Percentiles rank a stretch among this genome's conserved stretches.
Conservation (phyloP, 2,797 vertebrate species). For the Tamandua tetradactyla region DNA sequence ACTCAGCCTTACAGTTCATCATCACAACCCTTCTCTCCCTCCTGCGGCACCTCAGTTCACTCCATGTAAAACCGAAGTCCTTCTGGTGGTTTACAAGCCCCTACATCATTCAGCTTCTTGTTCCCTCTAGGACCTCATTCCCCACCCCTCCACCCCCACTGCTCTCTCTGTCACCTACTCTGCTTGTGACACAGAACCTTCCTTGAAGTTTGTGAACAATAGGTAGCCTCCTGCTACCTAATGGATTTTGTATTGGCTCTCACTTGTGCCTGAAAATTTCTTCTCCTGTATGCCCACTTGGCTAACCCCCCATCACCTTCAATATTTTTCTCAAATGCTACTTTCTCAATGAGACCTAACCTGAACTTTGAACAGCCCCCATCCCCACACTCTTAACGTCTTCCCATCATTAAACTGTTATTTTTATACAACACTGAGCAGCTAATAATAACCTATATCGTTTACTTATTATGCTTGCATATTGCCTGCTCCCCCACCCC, state of each 20-base stretch:
- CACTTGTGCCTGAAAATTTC: neutral
- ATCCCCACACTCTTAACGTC: neutral
- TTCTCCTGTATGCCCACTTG: too few relatives aligned
- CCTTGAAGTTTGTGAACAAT: neutral
- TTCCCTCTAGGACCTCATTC: neutral
- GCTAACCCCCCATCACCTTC: neutral
- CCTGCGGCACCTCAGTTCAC: neutral
- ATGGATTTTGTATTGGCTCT: neutral
- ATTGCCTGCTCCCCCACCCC: neutral
- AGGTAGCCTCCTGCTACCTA: neutral
- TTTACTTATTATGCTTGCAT: neutral
- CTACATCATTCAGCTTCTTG: too few relatives aligned
- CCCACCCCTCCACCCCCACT: too few relatives aligned
- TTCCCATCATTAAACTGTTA: neutral
- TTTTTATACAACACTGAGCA: neutral
- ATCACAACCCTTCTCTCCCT: neutral
- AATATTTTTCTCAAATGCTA: neutral
- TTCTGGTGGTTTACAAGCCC: neutral
- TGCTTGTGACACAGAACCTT: neutral
- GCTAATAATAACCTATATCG: neutral
- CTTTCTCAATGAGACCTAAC: neutral
- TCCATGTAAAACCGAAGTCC: neutral
- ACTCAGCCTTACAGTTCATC: too few relatives aligned
- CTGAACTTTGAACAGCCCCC: neutral
- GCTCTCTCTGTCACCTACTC: neutral